Base-by-base conservation (phyloP, 2,888 invertebrate genomes). In the Oconnorella tubifera region DNA sequence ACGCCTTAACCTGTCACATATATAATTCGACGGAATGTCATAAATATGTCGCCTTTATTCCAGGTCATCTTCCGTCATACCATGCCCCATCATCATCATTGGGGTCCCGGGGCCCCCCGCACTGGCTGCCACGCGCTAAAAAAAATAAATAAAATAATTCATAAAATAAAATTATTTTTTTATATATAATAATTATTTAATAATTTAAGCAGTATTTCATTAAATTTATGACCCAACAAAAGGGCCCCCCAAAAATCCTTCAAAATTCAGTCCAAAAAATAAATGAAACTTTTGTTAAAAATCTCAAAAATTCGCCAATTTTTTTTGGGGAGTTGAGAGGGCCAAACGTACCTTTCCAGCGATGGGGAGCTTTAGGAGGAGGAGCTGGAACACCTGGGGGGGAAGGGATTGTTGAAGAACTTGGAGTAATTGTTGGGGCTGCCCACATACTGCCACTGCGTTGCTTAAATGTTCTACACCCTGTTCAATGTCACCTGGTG, bases 381-480 rank as follows among this genome's bases (percentile, higher is more conserved):
- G 86, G 77, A 93, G 85, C 76, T 91, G 89, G 87, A 96, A 98
- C 81, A 96, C 91, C 77, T 91, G 91, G 27, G 94, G 91, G 64
- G 98, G 96, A 83, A 99, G 86, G 40, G 97, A 95, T 83, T 95
- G 93, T 83, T 96, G 93, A 62, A 99, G 86, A 68, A 92, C 89
- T 79, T 90, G 88, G 59, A 96, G 86, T 61, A 96, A 85, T 80
- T 94, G 92, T 76, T 90, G 89, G 0, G 94, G 92, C 81, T 98
- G 95, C 14, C 95, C 96, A 80, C 98, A 98, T 31, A 98, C 91
- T 2, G 94, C 91, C n/a, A 99, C 91, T 6, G 98, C 98, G 83
- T 94, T 95, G 53, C 92, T 91, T 73, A 99, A 87, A 84, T 98
- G 98, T 81, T 96, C 94, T 59, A 97, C 91, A 48, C 95, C 98